phyloP scores from a whole-genome alignment of 2,113 vertebrate species.

The Cathartes aura region DNA sequence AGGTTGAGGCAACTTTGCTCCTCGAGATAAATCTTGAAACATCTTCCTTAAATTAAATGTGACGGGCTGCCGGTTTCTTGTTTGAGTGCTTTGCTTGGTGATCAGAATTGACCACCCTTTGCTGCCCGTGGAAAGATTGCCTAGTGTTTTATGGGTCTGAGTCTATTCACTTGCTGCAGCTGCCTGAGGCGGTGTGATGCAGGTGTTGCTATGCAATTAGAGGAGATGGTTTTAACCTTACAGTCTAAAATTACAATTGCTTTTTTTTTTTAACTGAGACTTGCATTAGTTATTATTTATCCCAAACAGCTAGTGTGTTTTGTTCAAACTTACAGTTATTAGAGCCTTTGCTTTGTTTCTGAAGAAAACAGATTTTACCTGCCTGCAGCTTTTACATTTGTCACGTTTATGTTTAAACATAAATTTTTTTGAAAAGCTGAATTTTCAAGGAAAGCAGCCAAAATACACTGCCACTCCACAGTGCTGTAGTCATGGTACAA shows the following conservation, averaged over 20 bases:
- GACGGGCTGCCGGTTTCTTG: neutral
- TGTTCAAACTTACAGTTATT: neutral
- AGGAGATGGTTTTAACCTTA: neutral
- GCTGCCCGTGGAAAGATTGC: neutral
- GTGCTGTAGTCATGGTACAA: neutral
- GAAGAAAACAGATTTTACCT: neutral
- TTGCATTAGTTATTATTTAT: neutral
- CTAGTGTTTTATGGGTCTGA: neutral
- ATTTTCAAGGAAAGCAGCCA: neutral
- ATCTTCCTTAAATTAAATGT: neutral
- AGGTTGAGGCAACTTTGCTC: neutral
- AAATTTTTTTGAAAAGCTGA: neutral
- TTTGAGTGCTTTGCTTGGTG: neutral
- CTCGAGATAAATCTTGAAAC: neutral
- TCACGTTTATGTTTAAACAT: neutral
- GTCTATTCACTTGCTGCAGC: neutral
- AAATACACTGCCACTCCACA: neutral
- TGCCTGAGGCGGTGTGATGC: neutral
- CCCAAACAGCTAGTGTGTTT: neutral
- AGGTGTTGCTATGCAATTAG: slow-evolving; percentile 26
- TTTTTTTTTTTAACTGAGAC: neutral
- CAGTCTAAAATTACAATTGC: neutral
- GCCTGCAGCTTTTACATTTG: neutral
- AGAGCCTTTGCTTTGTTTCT: neutral
- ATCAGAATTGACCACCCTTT: neutral